Base-by-base conservation (phyloP, 2,113 vertebrate species). In the Struthidea cinerea region DNA sequence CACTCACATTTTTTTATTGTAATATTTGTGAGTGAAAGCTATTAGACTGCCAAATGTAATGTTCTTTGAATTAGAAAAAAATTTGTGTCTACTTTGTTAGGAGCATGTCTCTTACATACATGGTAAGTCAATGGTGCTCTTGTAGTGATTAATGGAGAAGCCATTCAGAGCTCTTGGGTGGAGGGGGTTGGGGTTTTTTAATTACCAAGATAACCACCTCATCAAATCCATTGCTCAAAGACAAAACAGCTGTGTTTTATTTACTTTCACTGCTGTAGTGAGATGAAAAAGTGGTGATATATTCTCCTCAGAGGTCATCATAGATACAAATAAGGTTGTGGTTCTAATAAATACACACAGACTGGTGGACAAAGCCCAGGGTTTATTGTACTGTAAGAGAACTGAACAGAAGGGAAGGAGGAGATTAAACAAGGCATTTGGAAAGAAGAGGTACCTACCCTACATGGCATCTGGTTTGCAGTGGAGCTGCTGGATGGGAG, bases 231-330 rank as follows among this genome's bases (percentile, higher is more conserved):
- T 84, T 94, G 52, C 60, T 77, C 23, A 75, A 77, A 91, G 90
- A 85, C 68, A 93, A 67, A 88, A 42, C 60, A 88, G 85, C 69
- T 61, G 21, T 46, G 63, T 79, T 87, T 86, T 76, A 35, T 65
- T 74, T 73, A 50, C 52, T 92, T 96, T 89, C 55, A 76, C 75
- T 90, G 39, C 78, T 89, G 33, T 22, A 90, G 20, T 76, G 28
- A 93, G 80, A 95, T 96, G 91, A 89, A 91, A 53, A 98, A 84
- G 74, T 93, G 89, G 75, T 93, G 80, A 94, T 87, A 69, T 28
- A 49, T 84, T 92, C 39, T 75, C 26, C 46, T 11, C n/a, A 56
- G 74, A 93, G 80, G 80, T 93, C 78, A 96, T 82, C 60, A 76
- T 49, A 71, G 75, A 85, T 84, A 49, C 32, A 77, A 67, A 89